These are phyloP conservation scores for Morus bassanus DNA, from an alignment of 2,797 vertebrate species.

Conservation along the genomic window DNA sequence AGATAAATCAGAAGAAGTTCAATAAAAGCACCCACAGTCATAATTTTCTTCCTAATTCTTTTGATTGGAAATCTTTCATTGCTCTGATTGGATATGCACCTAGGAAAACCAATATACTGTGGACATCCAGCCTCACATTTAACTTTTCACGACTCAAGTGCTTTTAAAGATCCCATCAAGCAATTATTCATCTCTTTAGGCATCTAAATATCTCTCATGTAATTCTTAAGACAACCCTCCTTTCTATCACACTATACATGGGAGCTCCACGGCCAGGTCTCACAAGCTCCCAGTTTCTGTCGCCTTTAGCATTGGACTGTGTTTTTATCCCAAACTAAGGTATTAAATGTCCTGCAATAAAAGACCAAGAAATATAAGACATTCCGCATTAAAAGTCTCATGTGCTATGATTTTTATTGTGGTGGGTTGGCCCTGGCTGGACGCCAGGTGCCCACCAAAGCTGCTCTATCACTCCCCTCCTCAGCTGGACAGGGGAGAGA, in stretches of 20 bases:
- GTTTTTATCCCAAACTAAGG: not conserved
- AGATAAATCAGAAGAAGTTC: constrained; percentile 17
- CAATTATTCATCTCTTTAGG: not conserved
- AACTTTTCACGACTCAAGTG: not conserved
- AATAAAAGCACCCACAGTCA: not conserved
- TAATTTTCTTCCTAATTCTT: constrained; percentile 32
- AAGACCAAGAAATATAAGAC: not conserved
- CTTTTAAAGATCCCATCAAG: not conserved
- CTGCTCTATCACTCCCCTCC: too few relatives aligned
- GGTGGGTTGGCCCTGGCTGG: too few relatives aligned
- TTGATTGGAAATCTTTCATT: constrained; percentile 1
- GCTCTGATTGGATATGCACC: not conserved
- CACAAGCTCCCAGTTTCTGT: not conserved
- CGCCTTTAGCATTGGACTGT: not conserved
- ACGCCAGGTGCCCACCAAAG: too few relatives aligned
- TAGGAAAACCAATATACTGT: not conserved
- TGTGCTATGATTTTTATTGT: rapidly evolving
- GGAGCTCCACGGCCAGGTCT: not conserved
- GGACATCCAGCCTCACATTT: not conserved
- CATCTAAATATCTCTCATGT: not conserved
- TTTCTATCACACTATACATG: not conserved
- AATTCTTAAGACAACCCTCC: not conserved
- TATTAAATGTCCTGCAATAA: not conserved
- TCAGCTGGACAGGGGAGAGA: too few relatives aligned
- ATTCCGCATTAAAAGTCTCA: not conserved